These are phyloP conservation scores for Cephalopachus bancanus DNA, from an alignment of 2,797 vertebrate species.

Conservation along the genomic window DNA sequence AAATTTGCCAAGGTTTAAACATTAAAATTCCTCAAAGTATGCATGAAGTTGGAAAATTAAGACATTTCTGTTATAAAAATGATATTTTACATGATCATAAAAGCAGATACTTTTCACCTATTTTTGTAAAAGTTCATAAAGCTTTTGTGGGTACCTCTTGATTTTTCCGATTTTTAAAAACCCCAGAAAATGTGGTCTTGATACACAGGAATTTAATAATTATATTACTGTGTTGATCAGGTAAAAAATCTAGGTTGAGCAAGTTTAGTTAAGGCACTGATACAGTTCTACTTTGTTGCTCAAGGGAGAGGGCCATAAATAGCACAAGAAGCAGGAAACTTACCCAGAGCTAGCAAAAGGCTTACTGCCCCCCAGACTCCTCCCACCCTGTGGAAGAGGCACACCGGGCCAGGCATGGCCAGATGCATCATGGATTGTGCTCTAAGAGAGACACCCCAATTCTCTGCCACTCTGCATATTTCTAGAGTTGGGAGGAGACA, in stretches of 20 bases:
- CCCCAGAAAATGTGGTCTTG: background rate
- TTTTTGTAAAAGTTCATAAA: conserved; percentile 43
- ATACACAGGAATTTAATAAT: conserved; percentile 8
- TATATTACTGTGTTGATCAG: background rate
- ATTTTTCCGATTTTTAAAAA: conserved; percentile 31
- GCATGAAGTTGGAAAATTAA: conserved; percentile 61
- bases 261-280: conserved; percentile 5
- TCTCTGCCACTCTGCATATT: background rate
- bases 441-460: background rate
- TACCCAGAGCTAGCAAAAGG: background rate
- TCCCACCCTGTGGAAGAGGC: background rate
- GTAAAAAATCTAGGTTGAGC: conserved; percentile 14
- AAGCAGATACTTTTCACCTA: conserved; percentile 50
- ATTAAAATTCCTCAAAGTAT: conserved; percentile 30
- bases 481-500: background rate
- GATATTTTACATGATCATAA: conserved; percentile 47
- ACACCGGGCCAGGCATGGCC: background rate
- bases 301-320: background rate
- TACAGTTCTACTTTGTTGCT: background rate
- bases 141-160: background rate
- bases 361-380: background rate
- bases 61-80: conserved; percentile 56
- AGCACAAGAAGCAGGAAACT: background rate
- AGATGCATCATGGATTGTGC: background rate
- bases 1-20: conserved; percentile 39